Conservation (phyloP, 2,797 vertebrate genomes). For the Tiaroga cobitis region DNA sequence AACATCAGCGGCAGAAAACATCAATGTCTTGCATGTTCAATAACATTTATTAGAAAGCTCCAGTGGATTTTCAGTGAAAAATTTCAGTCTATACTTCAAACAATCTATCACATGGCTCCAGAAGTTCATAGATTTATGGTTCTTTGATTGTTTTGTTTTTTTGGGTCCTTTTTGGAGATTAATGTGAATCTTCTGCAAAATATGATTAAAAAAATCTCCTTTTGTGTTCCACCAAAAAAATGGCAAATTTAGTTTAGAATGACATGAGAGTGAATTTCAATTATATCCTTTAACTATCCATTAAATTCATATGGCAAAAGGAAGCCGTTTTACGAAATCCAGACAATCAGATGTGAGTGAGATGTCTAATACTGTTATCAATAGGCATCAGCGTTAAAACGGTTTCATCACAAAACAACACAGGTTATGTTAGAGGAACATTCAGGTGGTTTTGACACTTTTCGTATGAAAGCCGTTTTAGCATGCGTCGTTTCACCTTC, state of each 20-base stretch:
- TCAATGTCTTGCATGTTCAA: background rate
- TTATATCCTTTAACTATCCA: background rate
- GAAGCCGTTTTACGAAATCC: background rate
- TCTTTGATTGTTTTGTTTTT: background rate
- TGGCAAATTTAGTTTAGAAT: background rate
- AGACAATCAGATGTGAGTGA: background rate
- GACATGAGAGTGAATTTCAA: background rate
- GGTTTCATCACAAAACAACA: slow-evolving; percentile 27
- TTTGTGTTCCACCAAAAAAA: background rate
- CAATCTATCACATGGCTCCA: background rate
- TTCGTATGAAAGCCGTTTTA: background rate
- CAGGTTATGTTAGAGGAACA: slow-evolving; percentile 2
- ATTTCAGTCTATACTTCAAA: background rate
- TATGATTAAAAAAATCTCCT: background rate
- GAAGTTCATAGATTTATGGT: background rate
- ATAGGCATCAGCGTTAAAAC: background rate
- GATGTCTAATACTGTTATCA: slow-evolving; percentile 4
- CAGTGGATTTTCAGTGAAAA: background rate
- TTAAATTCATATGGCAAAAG: background rate
- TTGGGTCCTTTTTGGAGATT: background rate
- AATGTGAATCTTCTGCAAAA: background rate
- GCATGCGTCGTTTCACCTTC: slow-evolving; percentile 70
- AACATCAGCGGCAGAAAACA: background rate
- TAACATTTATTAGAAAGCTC: background rate
- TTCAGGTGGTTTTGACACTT: background rate